Evolutionary conservation across 2,888 invertebrate genomes (phyloP), one percentile per base, ranked within the genome.

Genomic region (Brachynemurus nebulosus): DNA sequence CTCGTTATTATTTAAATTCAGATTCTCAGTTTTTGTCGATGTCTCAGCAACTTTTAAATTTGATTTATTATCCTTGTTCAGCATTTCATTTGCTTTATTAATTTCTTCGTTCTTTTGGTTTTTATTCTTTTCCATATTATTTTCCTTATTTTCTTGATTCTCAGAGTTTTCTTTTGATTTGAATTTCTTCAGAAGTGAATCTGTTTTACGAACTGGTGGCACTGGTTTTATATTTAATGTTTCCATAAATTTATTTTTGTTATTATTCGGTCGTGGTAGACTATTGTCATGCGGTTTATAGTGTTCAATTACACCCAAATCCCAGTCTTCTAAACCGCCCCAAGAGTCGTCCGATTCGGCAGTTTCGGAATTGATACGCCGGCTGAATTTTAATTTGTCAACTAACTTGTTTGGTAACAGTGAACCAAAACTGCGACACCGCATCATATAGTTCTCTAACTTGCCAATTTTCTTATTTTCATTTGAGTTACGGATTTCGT

Each of bases 241-340:
- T n/a, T n/a, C n/a, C n/a, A n/a, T n/a, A n/a, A n/a, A n/a, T 30
- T 30, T 30, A 30, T 30, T 30, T 6, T 30, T 30, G n/a, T n/a
- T n/a, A 11, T 52, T 54, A 12, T 44, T 45, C 5, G 59, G 57
- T 46, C 62, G 48, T 3, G 64, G 65, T 33, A 65, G 54, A 53
- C 64, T 65, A 1, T 64, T 58, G 44, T 65, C 65, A 51, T 61
- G 60, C 2, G 65, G 62, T 48, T 64, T 61, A 21, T 65, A 64
- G 54, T 68, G 65, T 53, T 67, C 67, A 27, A 67, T 60, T 25
- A 68, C 60, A 14, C 63, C 62, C 18, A 69, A 51, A 50, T 68
- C 68, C 69, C 70, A 70, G 53, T 69, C 68, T 52, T 70, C 68
- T 35, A 63, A 64, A 25, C 65, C 66, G 51, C 68, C 64, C 34